A percentile compares a stretch with the other conserved stretches of the same genome.
Conservation (phyloP, 2,888 invertebrate species). For the Ennomos erosarius region DNA sequence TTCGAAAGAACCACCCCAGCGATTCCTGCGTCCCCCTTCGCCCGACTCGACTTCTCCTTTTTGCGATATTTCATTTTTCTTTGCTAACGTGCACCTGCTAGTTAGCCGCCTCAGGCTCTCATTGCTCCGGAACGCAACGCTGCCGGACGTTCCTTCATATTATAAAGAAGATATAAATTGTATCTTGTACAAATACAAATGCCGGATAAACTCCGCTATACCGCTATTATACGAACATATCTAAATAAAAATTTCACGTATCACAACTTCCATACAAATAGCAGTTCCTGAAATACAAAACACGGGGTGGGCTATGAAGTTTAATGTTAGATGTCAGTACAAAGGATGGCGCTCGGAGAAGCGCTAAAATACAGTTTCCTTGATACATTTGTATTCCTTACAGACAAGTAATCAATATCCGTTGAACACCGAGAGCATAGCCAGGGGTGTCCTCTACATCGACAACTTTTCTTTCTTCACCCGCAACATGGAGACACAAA, state of each 20-base stretch:
- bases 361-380: slow-evolving; percentile 67
- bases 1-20: slow-evolving; percentile 78
- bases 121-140: slow-evolving; percentile 51
- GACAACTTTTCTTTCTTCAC: slow-evolving; percentile 61
- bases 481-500: slow-evolving; percentile 14
- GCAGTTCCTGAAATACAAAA: slow-evolving; percentile 48
- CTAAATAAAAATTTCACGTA: slow-evolving; percentile 34
- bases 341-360: slow-evolving; percentile 68
- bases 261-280: slow-evolving; percentile 34
- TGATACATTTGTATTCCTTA: slow-evolving; percentile 83
- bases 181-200: slow-evolving; percentile 39
- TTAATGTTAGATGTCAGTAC: slow-evolving; percentile 75
- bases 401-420: slow-evolving; percentile 82
- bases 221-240: slow-evolving; percentile 34
- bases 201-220: slow-evolving; percentile 20
- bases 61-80: slow-evolving; percentile 84
- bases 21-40: slow-evolving; percentile 64
- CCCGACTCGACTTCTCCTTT: slow-evolving; percentile 73
- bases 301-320: slow-evolving; percentile 64
- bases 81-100: slow-evolving; percentile 81
- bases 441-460: slow-evolving; percentile 64
- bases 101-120: slow-evolving; percentile 76
- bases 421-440: slow-evolving; percentile 67
- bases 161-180: slow-evolving; percentile 44
- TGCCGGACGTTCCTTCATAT: slow-evolving; percentile 51